Percentiles rank a stretch among this genome's conserved stretches.
Evolutionary conservation across 2,888 invertebrate genomes (phyloP).

Genomic region (Aphodius granarius): DNA sequence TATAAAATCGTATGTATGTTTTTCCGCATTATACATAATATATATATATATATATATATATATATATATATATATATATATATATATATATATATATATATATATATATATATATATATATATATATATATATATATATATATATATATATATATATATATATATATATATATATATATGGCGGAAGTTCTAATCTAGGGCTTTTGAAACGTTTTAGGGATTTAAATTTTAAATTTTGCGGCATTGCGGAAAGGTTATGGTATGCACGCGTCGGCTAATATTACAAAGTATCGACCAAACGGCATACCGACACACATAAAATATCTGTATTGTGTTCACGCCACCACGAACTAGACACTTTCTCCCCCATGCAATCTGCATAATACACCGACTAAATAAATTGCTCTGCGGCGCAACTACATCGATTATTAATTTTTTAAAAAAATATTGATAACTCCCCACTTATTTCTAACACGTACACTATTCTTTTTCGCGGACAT

Average conservation of each 20-base stretch:
- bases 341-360: neutral
- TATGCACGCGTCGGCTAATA: neutral
- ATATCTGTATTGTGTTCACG: neutral
- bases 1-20: too few relatives aligned
- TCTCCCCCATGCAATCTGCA: neutral
- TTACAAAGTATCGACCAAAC: neutral
- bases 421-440: neutral
- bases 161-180: too few relatives aligned
- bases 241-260: neutral
- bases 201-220: neutral
- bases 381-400: neutral
- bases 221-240: neutral
- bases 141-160: too few relatives aligned
- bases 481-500: too few relatives aligned
- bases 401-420: neutral
- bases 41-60: too few relatives aligned
- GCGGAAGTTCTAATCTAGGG: neutral
- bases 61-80: too few relatives aligned
- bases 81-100: too few relatives aligned
- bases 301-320: neutral
- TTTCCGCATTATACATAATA: too few relatives aligned
- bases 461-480: neutral
- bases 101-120: too few relatives aligned
- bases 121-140: too few relatives aligned
- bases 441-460: neutral